phyloP scores from a whole-genome alignment of 2,113 vertebrate species.

The Prochilodus magdalenae region DNA sequence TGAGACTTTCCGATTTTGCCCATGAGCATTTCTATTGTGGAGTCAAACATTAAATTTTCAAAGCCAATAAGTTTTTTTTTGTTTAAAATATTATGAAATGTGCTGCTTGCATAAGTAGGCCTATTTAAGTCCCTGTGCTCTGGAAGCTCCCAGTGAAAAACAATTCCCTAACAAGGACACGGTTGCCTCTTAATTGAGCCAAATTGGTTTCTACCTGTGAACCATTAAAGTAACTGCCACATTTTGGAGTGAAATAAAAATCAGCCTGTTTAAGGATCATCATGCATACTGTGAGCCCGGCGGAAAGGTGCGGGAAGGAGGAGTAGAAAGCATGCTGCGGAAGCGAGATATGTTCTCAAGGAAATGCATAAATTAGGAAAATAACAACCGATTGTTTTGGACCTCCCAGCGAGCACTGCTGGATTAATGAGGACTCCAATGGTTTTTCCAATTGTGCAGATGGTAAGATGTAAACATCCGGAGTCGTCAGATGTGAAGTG shows the following conservation, averaged over 20 bases:
- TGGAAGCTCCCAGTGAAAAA: not conserved
- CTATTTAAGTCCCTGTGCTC: not conserved
- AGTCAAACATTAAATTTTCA: not conserved
- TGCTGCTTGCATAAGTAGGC: not conserved
- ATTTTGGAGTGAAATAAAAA: too few relatives aligned
- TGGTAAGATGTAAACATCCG: too few relatives aligned
- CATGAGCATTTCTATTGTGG: not conserved
- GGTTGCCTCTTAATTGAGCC: not conserved
- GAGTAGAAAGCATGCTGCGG: too few relatives aligned
- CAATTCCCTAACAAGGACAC: not conserved
- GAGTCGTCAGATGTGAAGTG: too few relatives aligned
- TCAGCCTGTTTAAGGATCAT: too few relatives aligned
- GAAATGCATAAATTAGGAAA: too few relatives aligned
- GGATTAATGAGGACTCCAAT: too few relatives aligned
- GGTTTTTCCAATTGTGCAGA: too few relatives aligned
- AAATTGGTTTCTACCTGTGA: not conserved
- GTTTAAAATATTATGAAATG: not conserved
- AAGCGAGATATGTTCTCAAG: too few relatives aligned
- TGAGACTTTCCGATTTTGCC: not conserved
- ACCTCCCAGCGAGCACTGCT: too few relatives aligned
- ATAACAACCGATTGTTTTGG: too few relatives aligned
- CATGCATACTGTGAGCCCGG: not conserved
- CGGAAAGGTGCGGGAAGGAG: too few relatives aligned
- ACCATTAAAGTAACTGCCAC: not conserved
- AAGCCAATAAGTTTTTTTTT: not conserved